Conservation (phyloP, 2,888 invertebrate genomes). For the Nematopogon swammerdamellus region DNA sequence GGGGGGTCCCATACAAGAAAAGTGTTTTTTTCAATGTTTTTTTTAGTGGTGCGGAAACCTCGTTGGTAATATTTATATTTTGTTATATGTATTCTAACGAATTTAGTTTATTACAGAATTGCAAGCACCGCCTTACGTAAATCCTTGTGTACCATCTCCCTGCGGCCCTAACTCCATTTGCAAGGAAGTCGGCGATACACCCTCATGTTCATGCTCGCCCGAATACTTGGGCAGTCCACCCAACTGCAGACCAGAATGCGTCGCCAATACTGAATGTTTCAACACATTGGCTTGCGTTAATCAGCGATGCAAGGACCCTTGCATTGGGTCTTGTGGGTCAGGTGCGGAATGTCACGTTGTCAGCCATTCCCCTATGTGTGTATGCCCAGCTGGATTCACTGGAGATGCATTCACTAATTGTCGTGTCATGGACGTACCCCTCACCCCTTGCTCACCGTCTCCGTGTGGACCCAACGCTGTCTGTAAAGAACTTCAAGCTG, state of each 20-base stretch:
- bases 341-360: constrained; percentile 70
- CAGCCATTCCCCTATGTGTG: constrained; percentile 73
- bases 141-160: constrained; percentile 70
- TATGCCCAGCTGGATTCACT: constrained; percentile 60
- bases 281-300: constrained; percentile 67
- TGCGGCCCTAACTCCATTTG: constrained; percentile 72
- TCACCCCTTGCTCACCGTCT: constrained; percentile 64
- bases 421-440: constrained; percentile 37
- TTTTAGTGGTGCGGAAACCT: too few species aligned
- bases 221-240: constrained; percentile 67
- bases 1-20: too few species aligned
- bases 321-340: constrained; percentile 68
- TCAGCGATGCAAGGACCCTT: constrained; percentile 72
- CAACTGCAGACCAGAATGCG: constrained; percentile 71
- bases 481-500: constrained; percentile 64
- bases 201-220: constrained; percentile 71
- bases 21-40: constrained; percentile 1
- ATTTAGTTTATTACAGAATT: constrained; percentile 22
- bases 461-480: constrained; percentile 73
- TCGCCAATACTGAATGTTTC: constrained; percentile 70
- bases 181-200: constrained; percentile 55
- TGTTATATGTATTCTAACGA: too few species aligned
- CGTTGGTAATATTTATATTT: too few species aligned
- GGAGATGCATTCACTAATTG: constrained; percentile 65
- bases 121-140: constrained; percentile 26